Conservation (phyloP, 2,113 vertebrate genomes). For the Salvelinus namaycush region DNA sequence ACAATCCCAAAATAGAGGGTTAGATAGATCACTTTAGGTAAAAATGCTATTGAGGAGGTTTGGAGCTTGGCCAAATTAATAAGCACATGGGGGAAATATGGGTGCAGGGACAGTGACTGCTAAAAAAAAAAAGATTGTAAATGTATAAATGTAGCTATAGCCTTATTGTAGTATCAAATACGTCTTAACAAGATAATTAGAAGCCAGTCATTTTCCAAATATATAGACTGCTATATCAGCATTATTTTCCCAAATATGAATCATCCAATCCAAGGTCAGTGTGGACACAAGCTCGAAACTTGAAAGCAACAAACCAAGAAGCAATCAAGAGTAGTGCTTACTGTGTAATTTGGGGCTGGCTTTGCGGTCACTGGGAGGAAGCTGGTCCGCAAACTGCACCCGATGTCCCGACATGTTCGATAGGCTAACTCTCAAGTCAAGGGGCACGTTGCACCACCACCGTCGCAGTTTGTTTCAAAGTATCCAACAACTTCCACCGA, state of each 20-base stretch:
- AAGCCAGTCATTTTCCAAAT: no score
- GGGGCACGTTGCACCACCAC: constrained; percentile 5
- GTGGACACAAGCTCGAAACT: constrained; percentile 5
- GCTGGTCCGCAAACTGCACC: constrained; percentile 76
- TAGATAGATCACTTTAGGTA: no score
- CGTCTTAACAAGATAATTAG: no score
- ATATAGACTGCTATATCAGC: not conserved
- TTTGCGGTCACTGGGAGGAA: constrained; percentile 66
- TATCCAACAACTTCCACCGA: constrained; percentile 55
- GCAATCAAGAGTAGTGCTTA: constrained; percentile 58
- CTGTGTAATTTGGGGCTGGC: constrained; percentile 67
- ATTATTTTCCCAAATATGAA: not conserved
- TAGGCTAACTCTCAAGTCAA: constrained; percentile 25
- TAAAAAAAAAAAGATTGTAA: no score
- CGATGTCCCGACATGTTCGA: constrained; percentile 76
- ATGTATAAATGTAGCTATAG: no score
- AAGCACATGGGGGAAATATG: no score
- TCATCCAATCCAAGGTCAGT: constrained; percentile 34
- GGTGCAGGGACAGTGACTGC: no score
- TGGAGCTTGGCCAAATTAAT: no score
- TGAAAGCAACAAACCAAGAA: not conserved
- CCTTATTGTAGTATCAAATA: no score
- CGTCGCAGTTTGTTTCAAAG: constrained; percentile 31
- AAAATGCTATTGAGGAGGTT: no score
- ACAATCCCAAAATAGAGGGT: no score